These are phyloP conservation scores for Hyla sarda DNA, from an alignment of 2,113 vertebrate species.

Conservation along the genomic window DNA sequence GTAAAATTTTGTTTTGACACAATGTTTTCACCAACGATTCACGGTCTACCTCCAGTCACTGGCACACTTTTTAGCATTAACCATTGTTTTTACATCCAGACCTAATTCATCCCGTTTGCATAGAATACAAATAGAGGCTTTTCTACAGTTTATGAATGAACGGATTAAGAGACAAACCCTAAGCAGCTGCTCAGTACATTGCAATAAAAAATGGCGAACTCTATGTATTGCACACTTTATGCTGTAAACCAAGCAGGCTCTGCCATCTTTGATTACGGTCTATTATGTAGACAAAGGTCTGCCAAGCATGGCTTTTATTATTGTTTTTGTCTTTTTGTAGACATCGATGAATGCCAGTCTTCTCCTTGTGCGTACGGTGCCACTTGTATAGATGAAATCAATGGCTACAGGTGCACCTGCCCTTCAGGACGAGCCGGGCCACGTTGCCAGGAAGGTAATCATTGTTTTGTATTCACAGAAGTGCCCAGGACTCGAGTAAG, in stretches of 20 bases:
- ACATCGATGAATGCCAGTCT: constrained; percentile 95
- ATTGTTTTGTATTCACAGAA: not conserved
- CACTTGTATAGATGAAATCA: constrained; percentile 91
- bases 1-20: too few relatives aligned
- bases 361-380: constrained; percentile 90
- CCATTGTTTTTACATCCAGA: too few relatives aligned
- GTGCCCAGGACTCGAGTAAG: not conserved
- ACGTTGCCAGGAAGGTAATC: constrained; percentile 89
- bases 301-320: constrained; percentile 19
- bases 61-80: too few relatives aligned
- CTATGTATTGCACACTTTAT: constrained; percentile 2
- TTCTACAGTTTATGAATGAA: not conserved
- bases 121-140: too few relatives aligned
- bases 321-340: constrained; percentile 67
- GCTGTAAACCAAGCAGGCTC: not conserved
- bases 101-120: too few relatives aligned
- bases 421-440: constrained; percentile 83
- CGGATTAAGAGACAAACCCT: not conserved
- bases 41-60: too few relatives aligned
- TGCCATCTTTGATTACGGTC: not conserved
- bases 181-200: not conserved
- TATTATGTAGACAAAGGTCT: constrained; percentile 18
- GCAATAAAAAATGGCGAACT: not conserved
- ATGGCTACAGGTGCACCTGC: constrained; percentile 87
- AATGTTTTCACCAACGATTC: too few relatives aligned